Percentiles rank a stretch among this genome's conserved stretches.
These are phyloP conservation scores for Orthonyx spaldingii DNA, from an alignment of 2,113 vertebrate genomes.

Conservation along the genomic window DNA sequence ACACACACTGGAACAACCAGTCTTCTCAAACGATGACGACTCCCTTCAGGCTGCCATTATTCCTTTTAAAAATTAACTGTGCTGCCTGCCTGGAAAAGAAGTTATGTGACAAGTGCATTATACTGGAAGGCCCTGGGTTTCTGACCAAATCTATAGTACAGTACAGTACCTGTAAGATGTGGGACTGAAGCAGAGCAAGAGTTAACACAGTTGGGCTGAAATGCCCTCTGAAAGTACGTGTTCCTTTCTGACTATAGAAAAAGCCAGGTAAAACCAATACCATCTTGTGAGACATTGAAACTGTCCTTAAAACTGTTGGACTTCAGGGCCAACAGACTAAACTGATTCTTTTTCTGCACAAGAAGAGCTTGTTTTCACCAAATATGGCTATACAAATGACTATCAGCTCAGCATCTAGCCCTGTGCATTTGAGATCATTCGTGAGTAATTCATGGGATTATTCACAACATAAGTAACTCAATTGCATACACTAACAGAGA, in stretches of 20 bases:
- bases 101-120: background rate
- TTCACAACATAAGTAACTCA: background rate
- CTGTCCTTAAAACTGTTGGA: background rate
- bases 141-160: background rate
- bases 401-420: background rate
- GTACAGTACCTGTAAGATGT: background rate
- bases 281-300: background rate
- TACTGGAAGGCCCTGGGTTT: background rate
- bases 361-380: background rate
- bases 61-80: background rate
- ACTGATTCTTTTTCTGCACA: background rate
- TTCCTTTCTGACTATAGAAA: background rate
- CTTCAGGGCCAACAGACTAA: background rate
- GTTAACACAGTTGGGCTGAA: background rate
- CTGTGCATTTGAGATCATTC: background rate
- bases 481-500: background rate
- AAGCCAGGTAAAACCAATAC: background rate
- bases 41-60: background rate
- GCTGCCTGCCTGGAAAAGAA: background rate
- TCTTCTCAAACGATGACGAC: background rate
- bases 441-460: background rate
- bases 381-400: background rate
- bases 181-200: background rate
- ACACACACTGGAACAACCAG: background rate
- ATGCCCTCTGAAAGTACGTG: background rate